These are phyloP conservation scores for Drosophila parvula DNA, from an alignment of 1,140 invertebrate genomes.

Conservation along the genomic window DNA sequence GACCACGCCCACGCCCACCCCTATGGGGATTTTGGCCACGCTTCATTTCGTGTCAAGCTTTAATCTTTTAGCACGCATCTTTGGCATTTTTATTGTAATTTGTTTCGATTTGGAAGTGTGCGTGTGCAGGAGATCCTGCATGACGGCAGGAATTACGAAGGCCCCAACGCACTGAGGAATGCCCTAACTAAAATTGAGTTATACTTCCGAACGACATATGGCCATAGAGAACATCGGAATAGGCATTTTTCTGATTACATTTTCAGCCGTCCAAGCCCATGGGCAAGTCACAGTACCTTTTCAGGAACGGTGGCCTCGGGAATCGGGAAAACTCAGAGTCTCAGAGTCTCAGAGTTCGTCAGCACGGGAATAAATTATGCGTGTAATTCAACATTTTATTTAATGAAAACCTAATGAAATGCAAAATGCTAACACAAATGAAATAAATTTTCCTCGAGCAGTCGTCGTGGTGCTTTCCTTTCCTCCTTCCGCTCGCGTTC, in stretches of 20 bases:
- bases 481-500: constrained; percentile 13
- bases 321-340: constrained; percentile 1
- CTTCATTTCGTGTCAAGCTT: constrained; percentile 78
- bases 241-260: constrained; percentile 1
- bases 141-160: not conserved
- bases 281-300: constrained; percentile 42
- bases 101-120: constrained; percentile 72
- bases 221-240: not conserved
- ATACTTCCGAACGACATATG: not conserved
- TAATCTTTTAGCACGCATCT: constrained; percentile 82
- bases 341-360: constrained; percentile 34
- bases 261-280: constrained; percentile 8
- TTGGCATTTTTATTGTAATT: constrained; percentile 82
- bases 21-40: constrained; percentile 37
- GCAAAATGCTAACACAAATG: constrained; percentile 83
- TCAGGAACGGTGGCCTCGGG: not conserved
- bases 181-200: constrained; percentile 30
- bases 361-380: constrained; percentile 79
- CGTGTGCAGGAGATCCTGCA: constrained; percentile 21
- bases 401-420: constrained; percentile 84
- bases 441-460: constrained; percentile 78
- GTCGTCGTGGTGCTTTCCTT: constrained; percentile 44
- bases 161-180: constrained; percentile 14
- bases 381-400: constrained; percentile 84
- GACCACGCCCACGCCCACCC: not conserved